Conservation (phyloP, 1,140 invertebrate species). For the Bombus sylvicola region DNA sequence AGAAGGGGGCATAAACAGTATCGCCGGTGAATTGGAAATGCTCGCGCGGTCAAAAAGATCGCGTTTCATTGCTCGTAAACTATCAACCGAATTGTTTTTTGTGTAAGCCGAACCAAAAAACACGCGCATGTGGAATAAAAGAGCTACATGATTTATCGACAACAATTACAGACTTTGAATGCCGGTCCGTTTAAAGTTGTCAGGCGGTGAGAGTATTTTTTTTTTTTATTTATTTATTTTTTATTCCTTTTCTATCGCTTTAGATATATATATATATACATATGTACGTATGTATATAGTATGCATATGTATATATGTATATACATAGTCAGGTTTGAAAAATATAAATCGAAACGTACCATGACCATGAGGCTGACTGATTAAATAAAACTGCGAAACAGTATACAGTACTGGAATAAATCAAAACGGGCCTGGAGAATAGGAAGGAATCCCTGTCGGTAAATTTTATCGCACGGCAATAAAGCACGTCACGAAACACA, state of each 20-base stretch:
- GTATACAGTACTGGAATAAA: background rate
- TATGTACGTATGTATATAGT: no score
- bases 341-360: slow-evolving; percentile 35
- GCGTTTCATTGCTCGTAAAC: slow-evolving; percentile 4
- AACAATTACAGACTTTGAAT: slow-evolving; percentile 33
- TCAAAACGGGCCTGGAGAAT: slow-evolving; percentile 10
- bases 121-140: background rate
- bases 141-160: slow-evolving; percentile 19
- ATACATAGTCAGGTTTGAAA: background rate
- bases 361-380: slow-evolving; percentile 8
- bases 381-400: slow-evolving; percentile 30
- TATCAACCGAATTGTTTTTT: background rate
- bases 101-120: background rate
- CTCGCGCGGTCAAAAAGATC: background rate
- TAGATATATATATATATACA: no score
- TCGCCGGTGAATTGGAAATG: background rate
- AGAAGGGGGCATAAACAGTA: background rate
- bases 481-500: slow-evolving; percentile 49
- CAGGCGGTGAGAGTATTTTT: background rate
- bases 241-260: background rate
- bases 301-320: background rate
- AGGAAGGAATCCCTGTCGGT: slow-evolving; percentile 30
- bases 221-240: background rate
- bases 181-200: slow-evolving; percentile 1
- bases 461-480: slow-evolving; percentile 52